phyloP scores from a whole-genome alignment of 2,113 vertebrate species.

The Chaenogobius annularis region DNA sequence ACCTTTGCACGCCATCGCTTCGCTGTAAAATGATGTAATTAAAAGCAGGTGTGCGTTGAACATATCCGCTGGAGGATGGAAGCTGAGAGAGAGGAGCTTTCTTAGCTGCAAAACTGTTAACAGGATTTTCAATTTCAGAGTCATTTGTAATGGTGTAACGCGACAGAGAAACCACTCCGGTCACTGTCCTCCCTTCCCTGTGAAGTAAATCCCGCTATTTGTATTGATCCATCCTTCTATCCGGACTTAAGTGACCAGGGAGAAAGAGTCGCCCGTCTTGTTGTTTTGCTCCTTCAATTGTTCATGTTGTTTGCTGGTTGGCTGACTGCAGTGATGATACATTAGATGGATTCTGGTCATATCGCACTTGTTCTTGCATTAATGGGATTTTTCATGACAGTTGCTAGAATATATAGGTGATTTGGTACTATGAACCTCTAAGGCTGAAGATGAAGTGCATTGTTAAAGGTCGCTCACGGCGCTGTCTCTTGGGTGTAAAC shows the following conservation, averaged over 20 bases:
- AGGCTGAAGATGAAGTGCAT: too few species aligned
- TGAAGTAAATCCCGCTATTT: conserved; percentile 49
- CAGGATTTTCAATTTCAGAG: conserved; percentile 1
- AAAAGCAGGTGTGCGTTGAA: neutral
- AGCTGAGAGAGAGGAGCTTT: neutral
- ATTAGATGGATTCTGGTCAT: neutral
- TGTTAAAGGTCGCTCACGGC: too few species aligned
- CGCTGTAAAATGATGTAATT: neutral
- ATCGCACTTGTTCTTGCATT: conserved; percentile 19
- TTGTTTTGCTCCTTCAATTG: conserved; percentile 30
- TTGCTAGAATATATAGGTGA: too few species aligned
- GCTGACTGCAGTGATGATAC: conserved; percentile 3
- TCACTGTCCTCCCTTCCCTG: conserved; percentile 3
- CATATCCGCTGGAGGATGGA: neutral
- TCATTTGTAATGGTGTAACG: conserved; percentile 10
- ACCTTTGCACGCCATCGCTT: neutral
- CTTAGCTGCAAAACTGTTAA: conserved; percentile 1
- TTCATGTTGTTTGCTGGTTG: conserved; percentile 18
- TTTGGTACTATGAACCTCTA: too few species aligned
- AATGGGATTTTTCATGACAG: conserved; percentile 21
- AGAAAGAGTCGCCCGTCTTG: conserved; percentile 27
- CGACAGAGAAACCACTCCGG: conserved; percentile 5
- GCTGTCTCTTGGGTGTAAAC: too few species aligned
- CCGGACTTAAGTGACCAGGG: conserved; percentile 42
- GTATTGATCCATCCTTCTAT: conserved; percentile 51